Evolutionary conservation across 2,888 invertebrate genomes (phyloP), one percentile per base, ranked within the genome.

Genomic region (Candidula unifasciata): DNA sequence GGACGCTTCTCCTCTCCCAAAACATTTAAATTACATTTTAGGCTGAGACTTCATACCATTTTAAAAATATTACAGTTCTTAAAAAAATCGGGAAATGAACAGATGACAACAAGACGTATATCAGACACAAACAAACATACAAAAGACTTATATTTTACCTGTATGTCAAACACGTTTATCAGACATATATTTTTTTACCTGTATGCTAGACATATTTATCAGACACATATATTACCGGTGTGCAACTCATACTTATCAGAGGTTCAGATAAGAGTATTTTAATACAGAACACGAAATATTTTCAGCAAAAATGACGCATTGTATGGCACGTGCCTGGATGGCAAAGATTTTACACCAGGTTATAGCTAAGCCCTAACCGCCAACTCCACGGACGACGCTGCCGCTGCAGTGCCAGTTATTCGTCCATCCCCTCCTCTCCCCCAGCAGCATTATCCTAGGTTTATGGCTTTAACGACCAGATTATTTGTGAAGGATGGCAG

Each of bases 401-500:
- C 54, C 54, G 30, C 10, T 74, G 74, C 54, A 21, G 54, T 54
- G 21, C 54, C 54, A 74, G 54, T 16, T 74, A 54, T 16, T 30
- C 74, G 27, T 30, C 54, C n/a, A 18, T 54, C 74, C 54, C n/a
- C 21, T 54, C 30, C 74, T 3, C 74, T 6, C 52, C 74, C 16
- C 24, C 16, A 6, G 13, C 18, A 37, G 52, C 3, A 18, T 52
- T 54, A 54, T 30, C 33, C 54, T 30, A 30, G 74, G 74, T 74
- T 54, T 54, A 30, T 27, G 30, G 24, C 74, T 74, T 74, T 74
- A 52, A 74, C 52, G 30, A 74, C 16, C 30, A 74, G 74, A 74
- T 54, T 54, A 54, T 54, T 30, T 54, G 74, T 54, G 74, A 74
- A 74, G 74, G 74, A 52, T 74, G 54, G 30, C 30, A 74, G 74